Evolutionary conservation across 2,113 vertebrate species (phyloP).

Genomic region (Illadopsis cleaveri): DNA sequence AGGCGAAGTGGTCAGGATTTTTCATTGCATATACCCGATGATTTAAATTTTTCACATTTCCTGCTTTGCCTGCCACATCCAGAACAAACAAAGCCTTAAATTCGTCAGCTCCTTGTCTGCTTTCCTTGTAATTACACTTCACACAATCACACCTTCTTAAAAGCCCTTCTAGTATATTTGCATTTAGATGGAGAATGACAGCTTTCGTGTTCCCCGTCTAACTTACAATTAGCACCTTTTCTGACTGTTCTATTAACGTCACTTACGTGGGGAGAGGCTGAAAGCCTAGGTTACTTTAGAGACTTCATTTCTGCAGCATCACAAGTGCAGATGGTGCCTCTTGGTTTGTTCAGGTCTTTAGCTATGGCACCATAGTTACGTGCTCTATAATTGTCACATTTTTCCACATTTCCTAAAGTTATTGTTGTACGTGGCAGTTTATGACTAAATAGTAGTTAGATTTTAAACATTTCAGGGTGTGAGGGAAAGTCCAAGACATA

Average conservation of each 20-base stretch:
- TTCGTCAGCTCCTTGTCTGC: conserved; percentile 10
- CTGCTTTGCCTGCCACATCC: not conserved
- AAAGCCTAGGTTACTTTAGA: not conserved
- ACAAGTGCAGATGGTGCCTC: not conserved
- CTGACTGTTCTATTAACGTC: not conserved
- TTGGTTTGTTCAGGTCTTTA: not conserved
- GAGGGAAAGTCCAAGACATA: not conserved
- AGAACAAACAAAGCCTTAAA: conserved; percentile 32
- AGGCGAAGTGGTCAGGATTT: not conserved
- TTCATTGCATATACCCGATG: not conserved
- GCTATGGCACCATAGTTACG: rapidly evolving
- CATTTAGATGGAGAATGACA: conserved; percentile 29
- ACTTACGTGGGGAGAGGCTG: not conserved
- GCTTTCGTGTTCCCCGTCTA: not conserved
- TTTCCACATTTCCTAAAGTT: not conserved
- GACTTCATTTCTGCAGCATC: not conserved
- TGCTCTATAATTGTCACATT: not conserved
- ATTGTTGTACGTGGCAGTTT: not conserved
- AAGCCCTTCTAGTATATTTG: not conserved
- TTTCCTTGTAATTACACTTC: conserved; percentile 37
- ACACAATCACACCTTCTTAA: conserved; percentile 3
- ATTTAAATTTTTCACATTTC: conserved; percentile 39
- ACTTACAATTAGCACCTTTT: conserved; percentile 23
- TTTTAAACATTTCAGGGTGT: not conserved
- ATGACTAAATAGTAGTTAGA: not conserved